These are phyloP conservation scores for Tortricodes alternella DNA, from an alignment of 2,888 invertebrate species.

Conservation along the genomic window DNA sequence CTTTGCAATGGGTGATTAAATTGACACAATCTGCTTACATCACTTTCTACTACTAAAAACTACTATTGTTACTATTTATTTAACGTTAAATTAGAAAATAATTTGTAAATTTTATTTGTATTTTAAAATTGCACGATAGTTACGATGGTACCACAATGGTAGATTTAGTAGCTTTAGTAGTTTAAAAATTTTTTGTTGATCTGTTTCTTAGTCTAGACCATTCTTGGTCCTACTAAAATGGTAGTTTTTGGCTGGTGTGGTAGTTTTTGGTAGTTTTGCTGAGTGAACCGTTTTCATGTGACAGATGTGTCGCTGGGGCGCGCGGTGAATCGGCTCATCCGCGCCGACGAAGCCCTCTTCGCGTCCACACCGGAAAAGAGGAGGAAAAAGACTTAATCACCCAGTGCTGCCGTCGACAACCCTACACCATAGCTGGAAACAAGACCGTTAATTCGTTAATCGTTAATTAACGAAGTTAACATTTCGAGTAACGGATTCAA, in stretches of 20 bases:
- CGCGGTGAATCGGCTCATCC: constrained; percentile 74
- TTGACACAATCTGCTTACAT: constrained; percentile 76
- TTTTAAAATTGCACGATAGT: not conserved
- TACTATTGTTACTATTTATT: not conserved
- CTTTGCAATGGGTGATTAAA: constrained; percentile 64
- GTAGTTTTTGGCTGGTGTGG: not conserved
- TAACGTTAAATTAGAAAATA: not conserved
- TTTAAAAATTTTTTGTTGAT: not conserved
- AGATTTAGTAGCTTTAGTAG: not conserved
- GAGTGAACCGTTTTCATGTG: constrained; percentile 45
- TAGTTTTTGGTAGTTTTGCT: constrained; percentile 13
- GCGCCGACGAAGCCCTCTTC: constrained; percentile 75
- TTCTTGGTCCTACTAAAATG: not conserved
- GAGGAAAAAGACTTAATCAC: constrained; percentile 74
- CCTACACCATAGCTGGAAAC: not conserved
- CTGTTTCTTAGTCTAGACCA: not conserved
- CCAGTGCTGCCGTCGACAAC: constrained; percentile 6
- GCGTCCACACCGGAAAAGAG: constrained; percentile 75
- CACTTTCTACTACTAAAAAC: not conserved
- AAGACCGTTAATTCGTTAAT: too few relatives aligned
- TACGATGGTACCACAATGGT: not conserved
- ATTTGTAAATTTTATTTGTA: not conserved
- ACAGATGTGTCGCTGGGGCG: constrained; percentile 79
- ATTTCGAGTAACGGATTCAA: too few relatives aligned
- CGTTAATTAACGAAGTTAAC: too few relatives aligned